Evolutionary conservation across 2,888 invertebrate genomes (phyloP).

Genomic region (Trichopria drosophilae): DNA sequence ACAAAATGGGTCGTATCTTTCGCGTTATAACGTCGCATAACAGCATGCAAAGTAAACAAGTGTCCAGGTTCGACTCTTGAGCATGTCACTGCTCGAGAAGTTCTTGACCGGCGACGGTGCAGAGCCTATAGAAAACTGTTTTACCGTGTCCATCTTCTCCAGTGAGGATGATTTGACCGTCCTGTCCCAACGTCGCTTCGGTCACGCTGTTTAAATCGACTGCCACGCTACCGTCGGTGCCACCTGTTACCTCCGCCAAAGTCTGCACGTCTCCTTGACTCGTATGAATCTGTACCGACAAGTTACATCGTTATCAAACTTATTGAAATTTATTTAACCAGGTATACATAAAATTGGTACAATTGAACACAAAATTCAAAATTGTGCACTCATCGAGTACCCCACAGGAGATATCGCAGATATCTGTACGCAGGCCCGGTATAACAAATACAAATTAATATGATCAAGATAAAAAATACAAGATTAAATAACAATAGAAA

Average conservation of each 20-base stretch:
- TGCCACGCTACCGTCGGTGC: conserved; percentile 71
- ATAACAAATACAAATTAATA: too few species aligned
- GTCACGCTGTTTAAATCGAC: conserved; percentile 86
- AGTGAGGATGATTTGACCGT: conserved; percentile 92
- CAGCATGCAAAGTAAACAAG: conserved; percentile 36
- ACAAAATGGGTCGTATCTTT: conserved; percentile 27
- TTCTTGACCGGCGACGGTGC: conserved; percentile 59
- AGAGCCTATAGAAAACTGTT: conserved; percentile 60
- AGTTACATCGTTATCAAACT: too few species aligned
- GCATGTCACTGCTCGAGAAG: conserved; percentile 57
- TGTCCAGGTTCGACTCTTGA: conserved; percentile 41
- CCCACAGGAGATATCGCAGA: too few species aligned
- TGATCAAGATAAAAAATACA: too few species aligned
- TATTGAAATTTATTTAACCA: too few species aligned
- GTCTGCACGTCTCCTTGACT: conserved; percentile 68
- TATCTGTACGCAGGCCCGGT: too few species aligned
- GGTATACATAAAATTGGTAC: too few species aligned
- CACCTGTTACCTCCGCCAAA: conserved; percentile 72
- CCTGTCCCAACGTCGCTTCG: conserved; percentile 88
- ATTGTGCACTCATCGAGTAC: too few species aligned
- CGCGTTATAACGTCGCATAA: conserved; percentile 27
- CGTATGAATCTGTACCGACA: conserved; percentile 59
- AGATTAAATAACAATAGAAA: too few species aligned
- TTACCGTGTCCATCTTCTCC: conserved; percentile 92
- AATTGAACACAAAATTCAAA: too few species aligned